Conservation (phyloP, 1,140 invertebrate genomes). For the Mesaphorura yosii region DNA sequence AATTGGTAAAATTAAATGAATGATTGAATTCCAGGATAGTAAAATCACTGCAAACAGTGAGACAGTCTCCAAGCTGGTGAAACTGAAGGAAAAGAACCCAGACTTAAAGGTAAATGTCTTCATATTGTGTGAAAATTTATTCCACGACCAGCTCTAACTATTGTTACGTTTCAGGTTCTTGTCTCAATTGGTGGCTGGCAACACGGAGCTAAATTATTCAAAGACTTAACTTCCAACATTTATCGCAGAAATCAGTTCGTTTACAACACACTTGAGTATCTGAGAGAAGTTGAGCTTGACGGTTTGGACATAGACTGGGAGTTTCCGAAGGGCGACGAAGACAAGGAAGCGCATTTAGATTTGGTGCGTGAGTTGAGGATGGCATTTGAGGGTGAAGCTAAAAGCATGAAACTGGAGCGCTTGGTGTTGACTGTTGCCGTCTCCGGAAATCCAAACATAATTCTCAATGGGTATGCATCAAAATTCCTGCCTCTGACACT, state of each 20-base stretch:
- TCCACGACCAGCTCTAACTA: too few relatives aligned
- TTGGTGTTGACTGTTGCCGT: constrained; percentile 79
- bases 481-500: not conserved
- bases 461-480: constrained; percentile 59
- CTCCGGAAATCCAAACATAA: constrained; percentile 81
- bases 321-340: constrained; percentile 78
- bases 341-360: constrained; percentile 63
- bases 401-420: constrained; percentile 61
- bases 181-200: constrained; percentile 87
- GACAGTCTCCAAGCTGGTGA: constrained; percentile 70
- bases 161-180: too few relatives aligned
- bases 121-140: too few relatives aligned
- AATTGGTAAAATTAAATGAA: too few relatives aligned
- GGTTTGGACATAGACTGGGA: constrained; percentile 96
- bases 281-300: constrained; percentile 83
- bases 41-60: too few relatives aligned
- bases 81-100: constrained; percentile 75
- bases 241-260: constrained; percentile 92
- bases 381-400: constrained; percentile 80
- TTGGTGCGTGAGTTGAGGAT: constrained; percentile 69
- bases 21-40: too few relatives aligned
- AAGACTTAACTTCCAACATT: constrained; percentile 75
- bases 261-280: constrained; percentile 82
- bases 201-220: constrained; percentile 46
- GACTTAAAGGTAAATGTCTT: too few relatives aligned